phyloP scores from a whole-genome alignment of 2,888 invertebrate species.

The Polydrusus tereticollis region DNA sequence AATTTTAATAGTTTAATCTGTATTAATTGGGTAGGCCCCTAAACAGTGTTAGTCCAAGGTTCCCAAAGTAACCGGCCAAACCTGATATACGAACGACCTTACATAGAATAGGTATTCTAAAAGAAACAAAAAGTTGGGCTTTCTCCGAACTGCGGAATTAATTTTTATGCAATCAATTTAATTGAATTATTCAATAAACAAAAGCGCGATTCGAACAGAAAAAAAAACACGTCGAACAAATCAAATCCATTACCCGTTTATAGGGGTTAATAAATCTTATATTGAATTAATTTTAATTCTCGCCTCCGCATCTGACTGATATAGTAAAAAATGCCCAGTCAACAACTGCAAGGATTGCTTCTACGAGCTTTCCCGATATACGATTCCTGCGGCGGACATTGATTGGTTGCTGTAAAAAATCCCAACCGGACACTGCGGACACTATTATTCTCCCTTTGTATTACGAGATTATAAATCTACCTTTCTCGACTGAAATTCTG shows the following conservation, averaged over 20 bases:
- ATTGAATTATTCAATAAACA: too few species aligned
- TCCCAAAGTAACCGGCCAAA: too few species aligned
- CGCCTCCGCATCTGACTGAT: neutral
- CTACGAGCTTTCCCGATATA: conserved; percentile 60
- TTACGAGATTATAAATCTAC: conserved; percentile 58
- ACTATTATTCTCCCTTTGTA: conserved; percentile 59
- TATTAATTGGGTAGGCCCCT: too few species aligned
- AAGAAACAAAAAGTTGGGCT: too few species aligned
- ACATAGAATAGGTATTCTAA: too few species aligned
- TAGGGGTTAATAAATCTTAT: conserved; percentile 13
- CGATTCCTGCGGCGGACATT: conserved; percentile 62
- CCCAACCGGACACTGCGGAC: conserved; percentile 59
- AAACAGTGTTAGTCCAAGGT: too few species aligned
- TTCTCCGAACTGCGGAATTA: too few species aligned
- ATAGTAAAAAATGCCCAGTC: conserved; percentile 52
- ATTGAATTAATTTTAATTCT: conserved; percentile 9
- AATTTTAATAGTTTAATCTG: too few species aligned
- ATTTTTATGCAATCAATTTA: neutral
- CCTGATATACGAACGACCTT: too few species aligned
- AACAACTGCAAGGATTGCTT: conserved; percentile 63
- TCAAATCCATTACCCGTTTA: neutral
- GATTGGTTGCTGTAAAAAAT: conserved; percentile 63
- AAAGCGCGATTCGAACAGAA: neutral
- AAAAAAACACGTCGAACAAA: neutral
- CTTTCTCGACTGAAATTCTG: conserved; percentile 56